Conservation (phyloP, 1,140 invertebrate genomes). For the Ooceraea biroi region DNA sequence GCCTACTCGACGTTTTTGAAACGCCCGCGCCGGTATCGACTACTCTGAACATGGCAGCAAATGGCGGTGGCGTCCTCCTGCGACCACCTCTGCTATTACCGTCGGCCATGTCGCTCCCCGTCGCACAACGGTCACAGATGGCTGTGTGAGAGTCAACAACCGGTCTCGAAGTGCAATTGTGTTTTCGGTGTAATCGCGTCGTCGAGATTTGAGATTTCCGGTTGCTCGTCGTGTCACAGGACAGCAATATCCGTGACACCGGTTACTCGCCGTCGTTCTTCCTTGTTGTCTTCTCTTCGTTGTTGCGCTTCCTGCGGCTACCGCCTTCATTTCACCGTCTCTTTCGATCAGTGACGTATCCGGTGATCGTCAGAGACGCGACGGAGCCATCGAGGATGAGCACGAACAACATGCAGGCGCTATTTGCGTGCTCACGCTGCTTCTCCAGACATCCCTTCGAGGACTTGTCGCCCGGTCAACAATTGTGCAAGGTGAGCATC, state of each 20-base stretch:
- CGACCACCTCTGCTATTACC: conserved; percentile 14
- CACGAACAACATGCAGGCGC: conserved; percentile 86
- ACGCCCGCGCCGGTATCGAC: not conserved
- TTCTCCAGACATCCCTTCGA: conserved; percentile 98
- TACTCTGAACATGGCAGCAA: not conserved
- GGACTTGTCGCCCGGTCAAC: conserved; percentile 96
- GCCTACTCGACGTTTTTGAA: not conserved
- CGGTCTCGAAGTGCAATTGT: not conserved
- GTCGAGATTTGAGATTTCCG: not conserved
- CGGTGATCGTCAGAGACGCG: not conserved
- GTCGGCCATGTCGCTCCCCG: conserved; percentile 40
- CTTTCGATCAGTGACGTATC: conserved; percentile 3
- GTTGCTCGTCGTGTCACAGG: not conserved
- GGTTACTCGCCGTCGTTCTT: not conserved
- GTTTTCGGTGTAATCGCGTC: not conserved
- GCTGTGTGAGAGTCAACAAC: conserved; percentile 54
- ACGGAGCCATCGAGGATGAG: conserved; percentile 81
- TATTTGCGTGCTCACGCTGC: conserved; percentile 98
- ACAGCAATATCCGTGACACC: not conserved
- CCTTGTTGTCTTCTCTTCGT: not conserved
- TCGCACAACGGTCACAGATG: conserved; percentile 36
- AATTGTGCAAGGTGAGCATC: conserved; percentile 96
- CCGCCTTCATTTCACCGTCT: not conserved
- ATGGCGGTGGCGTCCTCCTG: conserved; percentile 24
- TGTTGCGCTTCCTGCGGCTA: not conserved